phyloP scores from a whole-genome alignment of 2,797 vertebrate species.

The Gymnothorax reevesii region DNA sequence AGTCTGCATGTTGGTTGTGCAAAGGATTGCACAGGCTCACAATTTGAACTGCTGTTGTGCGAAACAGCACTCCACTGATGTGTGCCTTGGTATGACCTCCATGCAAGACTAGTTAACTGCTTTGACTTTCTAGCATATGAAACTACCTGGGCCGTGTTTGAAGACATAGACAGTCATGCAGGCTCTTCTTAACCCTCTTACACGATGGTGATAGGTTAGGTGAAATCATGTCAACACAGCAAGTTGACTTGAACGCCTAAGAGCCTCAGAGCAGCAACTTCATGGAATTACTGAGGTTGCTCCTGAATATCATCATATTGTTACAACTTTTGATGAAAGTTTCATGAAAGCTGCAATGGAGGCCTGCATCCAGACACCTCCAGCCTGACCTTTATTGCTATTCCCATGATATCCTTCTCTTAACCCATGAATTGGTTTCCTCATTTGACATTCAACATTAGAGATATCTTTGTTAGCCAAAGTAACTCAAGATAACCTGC shows the following conservation, averaged over 20 bases:
- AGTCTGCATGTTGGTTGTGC: background rate
- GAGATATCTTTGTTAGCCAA: background rate
- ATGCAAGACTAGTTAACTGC: background rate
- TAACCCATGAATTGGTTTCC: background rate
- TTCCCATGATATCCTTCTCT: background rate
- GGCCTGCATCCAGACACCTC: background rate
- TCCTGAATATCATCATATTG: background rate
- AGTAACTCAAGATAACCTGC: background rate
- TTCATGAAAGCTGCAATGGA: conserved; percentile 4
- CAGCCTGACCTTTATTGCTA: background rate
- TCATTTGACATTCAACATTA: conserved; percentile 17
- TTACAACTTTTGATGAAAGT: background rate
- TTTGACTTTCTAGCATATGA: background rate
- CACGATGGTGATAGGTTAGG: background rate
- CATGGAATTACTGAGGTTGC: background rate
- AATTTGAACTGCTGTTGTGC: background rate
- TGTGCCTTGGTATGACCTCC: background rate
- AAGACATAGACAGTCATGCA: background rate
- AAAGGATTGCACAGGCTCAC: background rate
- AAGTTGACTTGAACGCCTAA: background rate
- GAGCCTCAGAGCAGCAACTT: background rate
- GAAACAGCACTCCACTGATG: background rate
- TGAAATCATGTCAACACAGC: background rate
- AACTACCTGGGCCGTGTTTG: background rate
- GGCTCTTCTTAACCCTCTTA: background rate